phyloP scores from a whole-genome alignment of 2,888 invertebrate genomes.

The Brassicogethes aeneus region DNA sequence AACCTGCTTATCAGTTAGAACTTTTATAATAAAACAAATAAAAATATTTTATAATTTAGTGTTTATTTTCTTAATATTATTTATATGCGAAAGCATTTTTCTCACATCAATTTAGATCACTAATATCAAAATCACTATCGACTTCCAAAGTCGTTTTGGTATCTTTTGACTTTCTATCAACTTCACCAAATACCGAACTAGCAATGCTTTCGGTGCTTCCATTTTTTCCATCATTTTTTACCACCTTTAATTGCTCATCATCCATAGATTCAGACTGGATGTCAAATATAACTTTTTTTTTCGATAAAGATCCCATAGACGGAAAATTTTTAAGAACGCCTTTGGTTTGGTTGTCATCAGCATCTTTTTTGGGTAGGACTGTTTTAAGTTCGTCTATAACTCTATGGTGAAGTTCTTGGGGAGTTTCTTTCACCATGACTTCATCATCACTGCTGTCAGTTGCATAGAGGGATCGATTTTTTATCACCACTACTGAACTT shows the following conservation, averaged over 20 bases:
- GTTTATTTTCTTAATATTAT: too few species aligned
- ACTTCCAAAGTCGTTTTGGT: slow-evolving; percentile 7
- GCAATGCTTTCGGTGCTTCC: slow-evolving; percentile 23
- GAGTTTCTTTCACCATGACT: too few species aligned
- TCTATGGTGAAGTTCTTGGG: background rate
- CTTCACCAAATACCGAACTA: slow-evolving; percentile 21
- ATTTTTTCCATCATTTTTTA: slow-evolving; percentile 10
- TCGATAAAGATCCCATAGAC: slow-evolving; percentile 47
- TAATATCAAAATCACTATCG: slow-evolving; percentile 23
- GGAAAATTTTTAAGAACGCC: slow-evolving; percentile 51
- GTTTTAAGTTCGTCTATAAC: slow-evolving; percentile 20
- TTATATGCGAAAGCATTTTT: too few species aligned
- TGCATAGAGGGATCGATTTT: too few species aligned
- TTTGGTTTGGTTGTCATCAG: slow-evolving; percentile 33
- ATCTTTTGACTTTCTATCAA: slow-evolving; percentile 8
- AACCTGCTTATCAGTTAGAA: too few species aligned
- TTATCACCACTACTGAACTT: too few species aligned
- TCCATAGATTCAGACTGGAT: slow-evolving; percentile 42
- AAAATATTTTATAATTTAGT: too few species aligned
- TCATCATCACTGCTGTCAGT: too few species aligned
- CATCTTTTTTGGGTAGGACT: slow-evolving; percentile 3
- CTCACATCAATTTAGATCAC: too few species aligned
- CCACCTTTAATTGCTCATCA: slow-evolving; percentile 6
- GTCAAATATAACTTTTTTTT: slow-evolving; percentile 58
- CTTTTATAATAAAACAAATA: too few species aligned